These are phyloP conservation scores for Schizothorax lantsangensis DNA, from an alignment of 2,797 vertebrate species.

Conservation along the genomic window DNA sequence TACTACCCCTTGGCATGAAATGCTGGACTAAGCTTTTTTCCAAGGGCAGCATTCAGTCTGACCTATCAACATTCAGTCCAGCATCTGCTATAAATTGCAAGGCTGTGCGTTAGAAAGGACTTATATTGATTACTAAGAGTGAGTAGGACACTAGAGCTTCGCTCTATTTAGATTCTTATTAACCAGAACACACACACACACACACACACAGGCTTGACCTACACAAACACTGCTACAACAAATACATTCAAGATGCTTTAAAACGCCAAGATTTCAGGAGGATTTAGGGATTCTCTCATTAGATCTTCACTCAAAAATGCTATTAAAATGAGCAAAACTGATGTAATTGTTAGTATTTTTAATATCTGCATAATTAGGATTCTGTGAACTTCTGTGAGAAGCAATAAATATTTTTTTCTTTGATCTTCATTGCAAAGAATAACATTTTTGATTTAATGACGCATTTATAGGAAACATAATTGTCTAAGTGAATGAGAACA, in stretches of 20 bases:
- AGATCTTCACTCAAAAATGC: not conserved
- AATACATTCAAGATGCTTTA: not conserved
- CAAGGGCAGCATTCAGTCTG: conserved; percentile 71
- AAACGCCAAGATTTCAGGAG: not conserved
- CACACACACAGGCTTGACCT: conserved; percentile 22
- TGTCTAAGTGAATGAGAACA: not conserved
- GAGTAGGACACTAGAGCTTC: conserved; percentile 64
- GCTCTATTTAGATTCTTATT: conserved; percentile 62
- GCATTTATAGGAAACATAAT: not conserved
- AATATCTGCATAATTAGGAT: not conserved
- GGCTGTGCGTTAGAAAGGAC: conserved; percentile 66
- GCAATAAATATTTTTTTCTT: not conserved
- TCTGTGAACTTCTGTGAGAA: not conserved
- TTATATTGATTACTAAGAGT: conserved; percentile 73
- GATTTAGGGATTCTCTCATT: not conserved
- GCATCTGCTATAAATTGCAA: conserved; percentile 72
- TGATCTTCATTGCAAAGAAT: not conserved
- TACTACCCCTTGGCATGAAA: conserved; percentile 61
- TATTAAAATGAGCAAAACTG: not conserved
- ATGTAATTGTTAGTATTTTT: not conserved
- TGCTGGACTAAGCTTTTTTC: conserved; percentile 77
- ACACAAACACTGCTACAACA: conserved; percentile 26
- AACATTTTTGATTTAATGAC: conserved; percentile 7
- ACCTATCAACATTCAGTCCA: conserved; percentile 72
- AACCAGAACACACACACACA: conserved; percentile 50